Conservation (phyloP, 2,797 vertebrate genomes). For the Bradypodion ventrale region DNA sequence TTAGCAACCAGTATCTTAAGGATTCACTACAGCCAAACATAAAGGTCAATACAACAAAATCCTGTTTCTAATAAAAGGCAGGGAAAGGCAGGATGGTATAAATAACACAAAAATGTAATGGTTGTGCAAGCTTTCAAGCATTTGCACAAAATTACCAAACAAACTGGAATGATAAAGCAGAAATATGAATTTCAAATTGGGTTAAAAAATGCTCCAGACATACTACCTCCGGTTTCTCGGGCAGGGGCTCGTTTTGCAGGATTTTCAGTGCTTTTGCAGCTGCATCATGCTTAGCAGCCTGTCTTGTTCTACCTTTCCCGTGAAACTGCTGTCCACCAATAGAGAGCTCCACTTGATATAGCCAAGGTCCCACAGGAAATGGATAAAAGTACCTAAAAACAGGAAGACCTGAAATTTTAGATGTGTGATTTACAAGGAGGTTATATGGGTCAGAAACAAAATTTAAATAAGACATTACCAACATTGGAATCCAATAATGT, state of each 20-base stretch:
- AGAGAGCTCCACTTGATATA: conserved; percentile 96
- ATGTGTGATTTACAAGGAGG: not conserved
- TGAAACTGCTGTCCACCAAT: conserved; percentile 96
- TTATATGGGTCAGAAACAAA: not conserved
- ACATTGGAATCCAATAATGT: conserved; percentile 15
- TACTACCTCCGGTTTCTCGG: conserved; percentile 85
- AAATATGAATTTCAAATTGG: conserved; percentile 21
- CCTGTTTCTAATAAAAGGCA: not conserved
- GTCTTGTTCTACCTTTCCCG: conserved; percentile 94
- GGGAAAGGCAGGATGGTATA: not conserved
- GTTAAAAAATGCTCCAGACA: conserved; percentile 41
- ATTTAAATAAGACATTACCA: not conserved
- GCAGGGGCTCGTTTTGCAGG: conserved; percentile 91
- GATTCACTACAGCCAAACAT: not conserved
- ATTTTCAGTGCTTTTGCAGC: conserved; percentile 92
- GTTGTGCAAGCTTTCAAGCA: not conserved
- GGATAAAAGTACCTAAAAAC: conserved; percentile 95
- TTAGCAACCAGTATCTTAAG: not conserved
- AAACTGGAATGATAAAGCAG: conserved; percentile 33
- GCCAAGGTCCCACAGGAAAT: conserved; percentile 91
- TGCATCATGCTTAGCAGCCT: conserved; percentile 93
- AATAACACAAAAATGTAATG: not conserved
- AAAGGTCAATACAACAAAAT: not conserved
- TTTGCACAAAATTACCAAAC: too few relatives aligned
- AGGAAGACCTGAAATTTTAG: conserved; percentile 45